These are phyloP conservation scores for Gila robusta DNA, from an alignment of 2,797 vertebrate species.

Conservation along the genomic window DNA sequence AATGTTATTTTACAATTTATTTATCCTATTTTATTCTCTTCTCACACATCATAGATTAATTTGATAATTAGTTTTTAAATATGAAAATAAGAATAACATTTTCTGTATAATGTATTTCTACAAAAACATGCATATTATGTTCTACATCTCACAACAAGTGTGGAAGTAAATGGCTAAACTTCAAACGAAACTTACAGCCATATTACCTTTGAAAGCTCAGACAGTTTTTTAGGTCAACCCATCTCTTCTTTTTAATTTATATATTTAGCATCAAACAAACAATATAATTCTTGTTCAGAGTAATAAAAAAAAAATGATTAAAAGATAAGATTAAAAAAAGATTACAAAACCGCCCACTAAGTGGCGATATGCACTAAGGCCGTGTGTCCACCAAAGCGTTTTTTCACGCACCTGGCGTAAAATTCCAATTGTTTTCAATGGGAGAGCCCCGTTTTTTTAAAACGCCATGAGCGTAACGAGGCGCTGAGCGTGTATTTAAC, in stretches of 20 bases:
- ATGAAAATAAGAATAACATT: background rate
- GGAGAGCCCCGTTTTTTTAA: too few relatives aligned
- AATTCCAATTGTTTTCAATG: too few relatives aligned
- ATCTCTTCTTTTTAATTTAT: background rate
- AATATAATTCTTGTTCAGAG: background rate
- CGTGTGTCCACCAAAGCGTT: too few relatives aligned
- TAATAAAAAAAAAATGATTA: background rate
- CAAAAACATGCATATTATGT: background rate
- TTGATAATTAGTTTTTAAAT: background rate
- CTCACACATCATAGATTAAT: background rate
- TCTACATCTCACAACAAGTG: background rate
- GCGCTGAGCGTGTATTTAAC: too few relatives aligned
- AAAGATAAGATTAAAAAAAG: background rate
- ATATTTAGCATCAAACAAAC: background rate
- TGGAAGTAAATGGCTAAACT: background rate
- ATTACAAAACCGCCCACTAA: background rate
- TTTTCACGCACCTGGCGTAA: too few relatives aligned
- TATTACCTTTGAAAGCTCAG: too few relatives aligned
- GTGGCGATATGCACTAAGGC: background rate
- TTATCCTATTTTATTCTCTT: background rate
- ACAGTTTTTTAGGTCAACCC: background rate
- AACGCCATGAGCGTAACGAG: too few relatives aligned
- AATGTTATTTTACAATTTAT: background rate
- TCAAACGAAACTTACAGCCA: too few relatives aligned
- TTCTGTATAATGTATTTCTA: background rate